Evolutionary conservation across 2,113 vertebrate species (phyloP).

Genomic region (Australoheros scitulus): DNA sequence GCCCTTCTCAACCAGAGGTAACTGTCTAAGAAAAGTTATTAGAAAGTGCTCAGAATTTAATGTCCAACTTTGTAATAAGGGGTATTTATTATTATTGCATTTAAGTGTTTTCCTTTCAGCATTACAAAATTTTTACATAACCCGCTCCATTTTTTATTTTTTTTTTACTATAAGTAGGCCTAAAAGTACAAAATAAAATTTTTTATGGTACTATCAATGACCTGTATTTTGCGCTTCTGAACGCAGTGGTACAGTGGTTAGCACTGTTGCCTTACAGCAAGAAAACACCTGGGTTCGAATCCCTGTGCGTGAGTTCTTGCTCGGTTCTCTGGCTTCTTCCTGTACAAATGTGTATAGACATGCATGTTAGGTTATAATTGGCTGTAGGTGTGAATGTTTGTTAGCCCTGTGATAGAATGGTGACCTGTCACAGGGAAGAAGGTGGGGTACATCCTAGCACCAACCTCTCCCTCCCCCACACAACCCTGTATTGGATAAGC

Average conservation of each 20-base stretch:
- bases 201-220: too few relatives aligned
- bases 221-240: too few relatives aligned
- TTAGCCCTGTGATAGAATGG: background rate
- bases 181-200: background rate
- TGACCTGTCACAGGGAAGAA: too few relatives aligned
- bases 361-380: background rate
- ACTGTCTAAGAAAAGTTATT: background rate
- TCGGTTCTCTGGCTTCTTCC: background rate
- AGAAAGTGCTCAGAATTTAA: background rate
- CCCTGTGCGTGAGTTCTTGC: too few relatives aligned
- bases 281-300: background rate
- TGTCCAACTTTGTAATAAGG: background rate
- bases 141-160: background rate
- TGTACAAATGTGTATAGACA: background rate
- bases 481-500: too few relatives aligned
- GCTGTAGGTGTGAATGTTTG: background rate
- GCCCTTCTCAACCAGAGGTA: constrained; percentile 96
- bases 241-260: background rate
- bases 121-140: background rate
- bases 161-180: background rate
- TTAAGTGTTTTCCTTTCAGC: background rate
- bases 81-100: background rate
- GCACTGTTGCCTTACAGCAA: background rate
- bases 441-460: too few relatives aligned
- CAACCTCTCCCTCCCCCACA: too few relatives aligned